Percentiles rank a stretch among this genome's conserved stretches.
phyloP scores from a whole-genome alignment of 1,140 invertebrate species.

The Bombus difficillimus region DNA sequence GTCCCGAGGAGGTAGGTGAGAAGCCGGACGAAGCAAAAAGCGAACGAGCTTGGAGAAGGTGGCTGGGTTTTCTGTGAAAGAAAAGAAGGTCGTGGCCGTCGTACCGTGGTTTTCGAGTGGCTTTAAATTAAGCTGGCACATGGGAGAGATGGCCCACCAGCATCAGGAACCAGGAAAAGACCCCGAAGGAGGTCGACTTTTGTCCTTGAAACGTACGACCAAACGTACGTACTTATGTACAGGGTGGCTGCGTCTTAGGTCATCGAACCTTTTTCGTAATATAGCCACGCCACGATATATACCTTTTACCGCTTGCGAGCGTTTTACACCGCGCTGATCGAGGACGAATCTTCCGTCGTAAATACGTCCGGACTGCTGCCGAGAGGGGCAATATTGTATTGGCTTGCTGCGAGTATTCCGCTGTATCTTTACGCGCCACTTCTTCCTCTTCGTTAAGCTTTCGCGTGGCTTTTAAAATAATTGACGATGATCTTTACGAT shows the following conservation, averaged over 20 bases:
- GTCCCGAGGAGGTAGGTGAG: not conserved
- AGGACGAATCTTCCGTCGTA: slow-evolving; percentile 43
- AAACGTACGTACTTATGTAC: not conserved
- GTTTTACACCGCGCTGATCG: slow-evolving; percentile 14
- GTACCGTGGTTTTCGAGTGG: slow-evolving; percentile 10
- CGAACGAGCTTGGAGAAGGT: not conserved
- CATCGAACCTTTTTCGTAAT: slow-evolving; percentile 49
- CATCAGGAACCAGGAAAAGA: slow-evolving; percentile 64
- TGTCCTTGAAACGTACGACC: slow-evolving; percentile 64
- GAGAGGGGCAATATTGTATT: slow-evolving; percentile 18
- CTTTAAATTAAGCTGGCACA: slow-evolving; percentile 57
- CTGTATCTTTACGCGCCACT: not conserved
- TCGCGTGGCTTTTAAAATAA: not conserved
- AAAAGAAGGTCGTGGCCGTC: slow-evolving; percentile 47
- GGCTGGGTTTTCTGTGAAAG: slow-evolving; percentile 28
- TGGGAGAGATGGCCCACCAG: slow-evolving; percentile 26
- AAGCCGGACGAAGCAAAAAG: not conserved
- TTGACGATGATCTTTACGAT: slow-evolving; percentile 1
- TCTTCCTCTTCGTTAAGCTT: not conserved
- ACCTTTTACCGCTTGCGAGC: slow-evolving; percentile 37
- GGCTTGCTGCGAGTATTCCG: not conserved
- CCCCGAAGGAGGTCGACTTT: slow-evolving; percentile 66
- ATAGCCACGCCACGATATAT: slow-evolving; percentile 16
- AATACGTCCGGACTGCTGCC: slow-evolving; percentile 25
- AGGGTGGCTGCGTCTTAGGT: slow-evolving; percentile 54